Conservation (phyloP, 2,113 vertebrate genomes). For the Myrmophylax atrothorax region DNA sequence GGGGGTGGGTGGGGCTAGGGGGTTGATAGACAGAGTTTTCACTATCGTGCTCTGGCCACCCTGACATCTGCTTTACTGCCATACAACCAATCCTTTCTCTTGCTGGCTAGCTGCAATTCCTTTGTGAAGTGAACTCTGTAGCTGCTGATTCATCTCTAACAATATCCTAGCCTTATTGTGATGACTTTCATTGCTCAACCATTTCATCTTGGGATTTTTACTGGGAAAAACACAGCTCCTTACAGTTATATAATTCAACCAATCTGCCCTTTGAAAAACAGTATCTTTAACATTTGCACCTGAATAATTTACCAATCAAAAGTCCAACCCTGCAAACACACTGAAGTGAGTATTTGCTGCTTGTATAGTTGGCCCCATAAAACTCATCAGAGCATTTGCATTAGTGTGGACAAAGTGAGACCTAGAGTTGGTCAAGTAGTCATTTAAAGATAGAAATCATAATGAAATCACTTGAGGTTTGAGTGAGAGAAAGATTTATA, state of each 20-base stretch:
- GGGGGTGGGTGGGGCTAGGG: fast-evolving
- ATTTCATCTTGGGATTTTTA: background rate
- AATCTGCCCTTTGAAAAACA: background rate
- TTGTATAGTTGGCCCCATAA: background rate
- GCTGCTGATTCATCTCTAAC: background rate
- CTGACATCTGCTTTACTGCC: background rate
- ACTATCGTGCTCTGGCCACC: background rate
- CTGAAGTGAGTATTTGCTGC: background rate
- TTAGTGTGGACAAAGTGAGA: background rate
- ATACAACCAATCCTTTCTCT: background rate
- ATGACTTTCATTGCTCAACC: background rate
- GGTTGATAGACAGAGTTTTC: background rate
- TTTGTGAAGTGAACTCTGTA: background rate
- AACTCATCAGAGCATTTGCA: background rate
- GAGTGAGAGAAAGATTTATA: conserved; percentile 18
- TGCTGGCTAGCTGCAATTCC: background rate
- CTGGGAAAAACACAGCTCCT: background rate
- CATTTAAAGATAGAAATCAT: conserved; percentile 17
- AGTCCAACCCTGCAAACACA: background rate
- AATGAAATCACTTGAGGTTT: conserved; percentile 29
- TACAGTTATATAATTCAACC: background rate
- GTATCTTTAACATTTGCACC: background rate
- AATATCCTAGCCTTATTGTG: background rate
- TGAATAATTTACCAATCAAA: background rate
- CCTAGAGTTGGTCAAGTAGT: background rate